Evolutionary conservation across 2,113 vertebrate genomes (phyloP), one percentile per base, ranked within the genome.

Genomic region (Psettodes erumei): DNA sequence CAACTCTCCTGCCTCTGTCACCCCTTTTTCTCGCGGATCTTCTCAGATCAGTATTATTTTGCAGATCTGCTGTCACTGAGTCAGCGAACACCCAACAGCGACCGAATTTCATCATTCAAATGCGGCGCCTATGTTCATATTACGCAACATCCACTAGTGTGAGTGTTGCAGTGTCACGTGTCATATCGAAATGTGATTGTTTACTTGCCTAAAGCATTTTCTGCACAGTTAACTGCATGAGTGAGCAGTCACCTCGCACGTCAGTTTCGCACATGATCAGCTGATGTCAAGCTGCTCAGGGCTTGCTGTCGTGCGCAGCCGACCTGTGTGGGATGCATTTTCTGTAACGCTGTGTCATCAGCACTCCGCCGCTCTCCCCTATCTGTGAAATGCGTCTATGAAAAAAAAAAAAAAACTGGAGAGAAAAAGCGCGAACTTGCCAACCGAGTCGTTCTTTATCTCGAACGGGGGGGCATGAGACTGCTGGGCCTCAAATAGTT

Each of bases 31-130:
- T 33, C 25, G 11, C 19, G 9, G 55, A 55, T 73, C n/a, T 60
- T 30, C 45, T 21, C 37, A 53, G 8, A 21, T 43, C 28, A 9
- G 27, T 21, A 8, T 55, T 18, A 25, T 67, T 61, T 37, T 62
- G 50, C 56, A 67, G 27, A 73, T 8, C 47, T 73, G 37, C 21
- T 54, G 38, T 47, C 55, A n/a, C 40, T 42, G 27, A 53, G 1
- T 63, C 58, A 58, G 63, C 40, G 62, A 15, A 51, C 37, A 59
- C 16, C 0, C 6, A n/a, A 27, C 7, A 25, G 15, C 8, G 15
- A n/a, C n/a, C n/a, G 19, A 15, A 45, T 47, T 54, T 47, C 42
- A 53, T 54, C n/a, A 37, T 38, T 58, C 8, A 11, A 38, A 18
- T 38, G 9, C 62, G 9, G 10, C 56, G 54, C 21, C 5, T 28